These are phyloP conservation scores for Drosophila jambulina DNA, from an alignment of 1,140 invertebrate species.

Conservation along the genomic window DNA sequence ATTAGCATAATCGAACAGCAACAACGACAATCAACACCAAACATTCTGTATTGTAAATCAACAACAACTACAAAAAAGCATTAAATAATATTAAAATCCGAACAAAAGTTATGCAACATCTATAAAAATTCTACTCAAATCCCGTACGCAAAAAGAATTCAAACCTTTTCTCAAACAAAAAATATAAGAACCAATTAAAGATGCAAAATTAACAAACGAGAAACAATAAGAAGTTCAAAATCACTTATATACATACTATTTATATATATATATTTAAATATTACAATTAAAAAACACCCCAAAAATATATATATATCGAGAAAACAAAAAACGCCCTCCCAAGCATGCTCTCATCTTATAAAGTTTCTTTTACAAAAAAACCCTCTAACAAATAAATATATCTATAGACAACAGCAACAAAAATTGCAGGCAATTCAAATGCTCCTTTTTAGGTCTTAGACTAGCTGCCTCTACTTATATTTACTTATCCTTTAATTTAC, in stretches of 20 bases:
- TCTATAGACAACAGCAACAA: slow-evolving; percentile 38
- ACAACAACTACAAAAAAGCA: slow-evolving; percentile 56
- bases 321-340: slow-evolving; percentile 77
- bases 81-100: slow-evolving; percentile 46
- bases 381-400: slow-evolving; percentile 52
- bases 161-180: slow-evolving; percentile 13
- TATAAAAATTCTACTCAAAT: slow-evolving; percentile 39
- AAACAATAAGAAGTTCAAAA: slow-evolving; percentile 37
- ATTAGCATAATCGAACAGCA: slow-evolving; percentile 60
- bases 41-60: slow-evolving; percentile 61
- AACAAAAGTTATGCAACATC: slow-evolving; percentile 47
- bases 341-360: slow-evolving; percentile 84
- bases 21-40: slow-evolving; percentile 51
- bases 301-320: slow-evolving; percentile 49
- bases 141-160: slow-evolving; percentile 26
- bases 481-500: slow-evolving; percentile 32
- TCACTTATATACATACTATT: slow-evolving; percentile 41
- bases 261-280: slow-evolving; percentile 47
- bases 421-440: slow-evolving; percentile 47
- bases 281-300: slow-evolving; percentile 44
- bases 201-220: slow-evolving; percentile 30
- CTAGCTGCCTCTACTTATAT: slow-evolving; percentile 47
- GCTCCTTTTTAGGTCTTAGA: slow-evolving; percentile 62
- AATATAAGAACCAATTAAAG: slow-evolving; percentile 3
- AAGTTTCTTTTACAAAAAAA: slow-evolving; percentile 67